Conservation (phyloP, 2,113 vertebrate species). For the Cavia aperea region DNA sequence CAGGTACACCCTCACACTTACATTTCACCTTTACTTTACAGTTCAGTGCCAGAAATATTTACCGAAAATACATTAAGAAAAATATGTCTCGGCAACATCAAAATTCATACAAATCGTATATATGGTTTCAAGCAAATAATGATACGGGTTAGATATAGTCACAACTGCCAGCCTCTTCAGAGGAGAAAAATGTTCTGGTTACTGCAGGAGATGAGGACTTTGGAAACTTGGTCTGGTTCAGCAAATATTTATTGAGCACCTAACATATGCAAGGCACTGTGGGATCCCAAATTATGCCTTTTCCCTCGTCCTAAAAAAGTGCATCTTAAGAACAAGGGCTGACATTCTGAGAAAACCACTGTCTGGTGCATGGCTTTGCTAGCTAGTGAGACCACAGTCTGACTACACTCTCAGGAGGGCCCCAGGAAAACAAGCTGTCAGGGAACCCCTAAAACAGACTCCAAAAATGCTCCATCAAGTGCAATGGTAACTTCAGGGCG, state of each 20-base stretch:
- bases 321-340: conserved; percentile 43
- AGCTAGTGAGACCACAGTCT: rapidly evolving
- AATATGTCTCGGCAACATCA: conserved; percentile 79
- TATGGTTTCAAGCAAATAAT: conserved; percentile 73
- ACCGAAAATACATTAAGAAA: conserved; percentile 86
- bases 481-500: conserved; percentile 21
- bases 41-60: conserved; percentile 84
- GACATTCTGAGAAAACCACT: conserved; percentile 58
- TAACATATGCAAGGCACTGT: conserved; percentile 71
- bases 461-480: conserved; percentile 21
- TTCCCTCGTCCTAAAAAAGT: conserved; percentile 47
- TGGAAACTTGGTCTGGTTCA: conserved; percentile 64
- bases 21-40: conserved; percentile 88
- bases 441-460: background rate
- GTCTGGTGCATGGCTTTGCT: conserved; percentile 48
- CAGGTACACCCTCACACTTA: conserved; percentile 86
- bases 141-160: conserved; percentile 63
- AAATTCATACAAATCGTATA: conserved; percentile 72
- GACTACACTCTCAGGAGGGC: background rate
- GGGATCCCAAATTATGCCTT: conserved; percentile 64
- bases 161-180: conserved; percentile 72
- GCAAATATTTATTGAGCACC: conserved; percentile 68
- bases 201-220: conserved; percentile 59
- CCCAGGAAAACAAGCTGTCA: conserved; percentile 13
- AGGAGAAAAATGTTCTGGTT: conserved; percentile 65